Evolutionary conservation across 1,140 invertebrate genomes (phyloP).

Genomic region (Hestina assimilis): DNA sequence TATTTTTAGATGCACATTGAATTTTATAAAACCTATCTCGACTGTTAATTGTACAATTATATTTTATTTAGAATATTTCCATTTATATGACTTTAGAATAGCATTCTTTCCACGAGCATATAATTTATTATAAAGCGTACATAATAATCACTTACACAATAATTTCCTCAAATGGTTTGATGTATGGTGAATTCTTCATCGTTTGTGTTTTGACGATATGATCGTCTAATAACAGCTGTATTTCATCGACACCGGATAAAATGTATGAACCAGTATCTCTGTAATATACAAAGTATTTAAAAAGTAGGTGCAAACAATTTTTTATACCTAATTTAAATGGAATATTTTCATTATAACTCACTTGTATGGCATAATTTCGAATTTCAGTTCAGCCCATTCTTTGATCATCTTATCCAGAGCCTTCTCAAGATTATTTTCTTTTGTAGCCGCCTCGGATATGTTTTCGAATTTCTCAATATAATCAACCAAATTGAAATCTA

Average conservation of each 20-base stretch:
- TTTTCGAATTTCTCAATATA: slow-evolving; percentile 94
- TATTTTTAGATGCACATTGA: no score
- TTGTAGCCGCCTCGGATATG: slow-evolving; percentile 96
- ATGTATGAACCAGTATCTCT: slow-evolving; percentile 96
- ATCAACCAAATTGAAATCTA: slow-evolving; percentile 94
- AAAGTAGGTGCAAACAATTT: not conserved
- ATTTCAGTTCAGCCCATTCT: slow-evolving; percentile 94
- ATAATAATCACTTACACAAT: slow-evolving; percentile 81
- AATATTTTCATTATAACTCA: no score
- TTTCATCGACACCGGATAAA: slow-evolving; percentile 94
- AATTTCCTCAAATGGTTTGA: slow-evolving; percentile 94
- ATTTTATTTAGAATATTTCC: no score
- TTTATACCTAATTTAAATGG: no score
- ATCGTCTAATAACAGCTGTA: slow-evolving; percentile 96
- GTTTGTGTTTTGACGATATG: slow-evolving; percentile 98
- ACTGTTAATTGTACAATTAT: no score
- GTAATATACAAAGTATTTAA: slow-evolving; percentile 30
- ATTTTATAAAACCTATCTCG: no score
- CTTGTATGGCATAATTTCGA: slow-evolving; percentile 86
- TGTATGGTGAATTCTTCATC: slow-evolving; percentile 98
- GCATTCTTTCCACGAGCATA: no score
- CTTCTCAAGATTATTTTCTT: slow-evolving; percentile 96
- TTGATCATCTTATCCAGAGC: slow-evolving; percentile 93
- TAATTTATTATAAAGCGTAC: not conserved
- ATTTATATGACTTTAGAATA: no score